Conservation (phyloP, 2,888 invertebrate species). For the Synanthedon formicaeformis region DNA sequence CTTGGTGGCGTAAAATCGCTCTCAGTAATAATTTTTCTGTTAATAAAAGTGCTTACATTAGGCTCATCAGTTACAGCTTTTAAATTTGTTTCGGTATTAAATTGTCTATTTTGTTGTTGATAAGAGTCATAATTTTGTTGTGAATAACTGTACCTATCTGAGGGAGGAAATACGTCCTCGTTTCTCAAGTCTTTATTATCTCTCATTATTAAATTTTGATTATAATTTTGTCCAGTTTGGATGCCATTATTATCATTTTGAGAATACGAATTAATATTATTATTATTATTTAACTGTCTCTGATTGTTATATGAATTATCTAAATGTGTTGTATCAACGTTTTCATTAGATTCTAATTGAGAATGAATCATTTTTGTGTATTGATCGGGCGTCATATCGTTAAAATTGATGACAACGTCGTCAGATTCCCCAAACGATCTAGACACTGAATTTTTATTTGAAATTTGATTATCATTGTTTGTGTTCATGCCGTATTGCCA, state of each 20-base stretch:
- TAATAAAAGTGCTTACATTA: constrained; percentile 1
- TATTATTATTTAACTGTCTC: background rate
- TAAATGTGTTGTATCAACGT: background rate
- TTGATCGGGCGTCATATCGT: constrained; percentile 54
- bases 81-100: background rate
- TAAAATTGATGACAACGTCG: constrained; percentile 55
- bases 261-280: background rate
- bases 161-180: constrained; percentile 2
- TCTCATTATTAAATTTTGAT: constrained; percentile 1
- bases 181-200: constrained; percentile 2
- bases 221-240: constrained; percentile 1
- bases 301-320: constrained; percentile 1
- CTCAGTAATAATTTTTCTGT: constrained; percentile 31
- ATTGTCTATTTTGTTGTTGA: background rate
- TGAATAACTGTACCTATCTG: background rate
- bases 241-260: constrained; percentile 2
- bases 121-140: background rate
- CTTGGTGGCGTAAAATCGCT: constrained; percentile 30
- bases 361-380: constrained; percentile 49
- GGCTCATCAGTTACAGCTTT: constrained; percentile 1
- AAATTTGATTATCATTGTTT: constrained; percentile 25
- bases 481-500: constrained; percentile 58
- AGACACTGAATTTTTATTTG: constrained; percentile 51
- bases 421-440: constrained; percentile 51
- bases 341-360: constrained; percentile 27